Percentiles rank a stretch among this genome's conserved stretches.
Conservation (phyloP, 2,113 vertebrate species). For the Bos indicus region DNA sequence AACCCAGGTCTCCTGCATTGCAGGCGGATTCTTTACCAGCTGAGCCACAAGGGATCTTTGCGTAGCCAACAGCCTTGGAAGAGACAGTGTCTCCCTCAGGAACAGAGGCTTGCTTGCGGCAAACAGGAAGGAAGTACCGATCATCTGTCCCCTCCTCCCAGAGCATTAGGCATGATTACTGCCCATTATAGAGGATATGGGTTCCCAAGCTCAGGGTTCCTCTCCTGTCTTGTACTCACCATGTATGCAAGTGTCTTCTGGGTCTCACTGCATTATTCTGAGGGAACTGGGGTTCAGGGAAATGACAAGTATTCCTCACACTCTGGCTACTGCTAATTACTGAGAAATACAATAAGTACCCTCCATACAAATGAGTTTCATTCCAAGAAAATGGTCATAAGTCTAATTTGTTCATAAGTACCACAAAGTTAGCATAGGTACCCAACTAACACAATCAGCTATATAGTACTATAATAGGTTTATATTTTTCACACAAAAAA, state of each 20-base stretch:
- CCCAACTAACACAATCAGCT: neutral
- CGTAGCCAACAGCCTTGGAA: neutral
- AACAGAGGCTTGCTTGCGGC: neutral
- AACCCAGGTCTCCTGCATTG: neutral
- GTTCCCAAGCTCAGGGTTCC: too few relatives aligned
- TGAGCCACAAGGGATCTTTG: neutral
- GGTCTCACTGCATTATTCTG: neutral
- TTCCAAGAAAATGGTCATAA: neutral
- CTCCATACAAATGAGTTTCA: neutral
- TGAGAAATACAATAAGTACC: neutral
- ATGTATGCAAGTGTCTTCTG: neutral
- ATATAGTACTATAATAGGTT: neutral
- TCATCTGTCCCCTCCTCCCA: neutral
- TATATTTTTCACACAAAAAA: neutral
- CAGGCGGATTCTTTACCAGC: neutral
- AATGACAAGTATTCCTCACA: neutral
- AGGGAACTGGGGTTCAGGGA: neutral
- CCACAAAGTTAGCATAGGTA: neutral
- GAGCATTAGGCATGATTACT: neutral
- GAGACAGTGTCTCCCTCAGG: neutral
- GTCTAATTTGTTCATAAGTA: neutral
- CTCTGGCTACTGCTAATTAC: neutral
- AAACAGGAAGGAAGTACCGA: neutral
- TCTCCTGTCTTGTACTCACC: neutral
- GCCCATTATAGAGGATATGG: neutral